Evolutionary conservation across 2,888 invertebrate species (phyloP), one percentile per base, ranked within the genome.

Genomic region (Prenolepis imparis): DNA sequence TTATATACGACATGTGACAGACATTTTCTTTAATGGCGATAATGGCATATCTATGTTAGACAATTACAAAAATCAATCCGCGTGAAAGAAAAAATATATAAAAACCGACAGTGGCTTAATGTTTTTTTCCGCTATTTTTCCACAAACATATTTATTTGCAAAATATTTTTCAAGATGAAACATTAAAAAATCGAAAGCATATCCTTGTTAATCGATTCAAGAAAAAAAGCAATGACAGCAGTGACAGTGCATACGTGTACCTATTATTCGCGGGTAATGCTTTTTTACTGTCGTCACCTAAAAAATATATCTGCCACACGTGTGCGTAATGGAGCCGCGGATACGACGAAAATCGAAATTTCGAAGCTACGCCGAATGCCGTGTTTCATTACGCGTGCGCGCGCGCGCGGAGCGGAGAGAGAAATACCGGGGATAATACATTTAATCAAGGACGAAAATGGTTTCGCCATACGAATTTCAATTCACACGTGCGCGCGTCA

Each of bases 371-470:
- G 74, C 48, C 72, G 39, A 55, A 41, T 39, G 80, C 44, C 61
- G 39, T 57, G 77, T 77, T 77, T 77, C 77, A 77, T 77, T 77
- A 77, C 36, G 39, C 44, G 44, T 36, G 70, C 52, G 44, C 44
- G 70, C 52, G 70, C 21, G 32, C 57, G 68, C 78, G 59, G n/a
- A 57, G 57, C 67, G 36, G n/a, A n/a, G n/a, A n/a, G n/a, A n/a
- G n/a, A 28, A 57, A 78, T 57, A 59, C 39, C 68, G 55, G 68
- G 52, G 70, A 80, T 70, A 83, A 83, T 78, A 68, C 78, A 80
- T 78, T 78, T 78, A 63, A 64, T 70, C 83, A 83, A 78, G 78
- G 64, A 44, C 78, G 78, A 83, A 77, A 83, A 63, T 80, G 78
- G 68, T 48, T 52, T 63, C 61, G 70, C 32, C 59, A 59, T 36